Conservation (phyloP, 2,888 invertebrate species). For the Apamea sordens region DNA sequence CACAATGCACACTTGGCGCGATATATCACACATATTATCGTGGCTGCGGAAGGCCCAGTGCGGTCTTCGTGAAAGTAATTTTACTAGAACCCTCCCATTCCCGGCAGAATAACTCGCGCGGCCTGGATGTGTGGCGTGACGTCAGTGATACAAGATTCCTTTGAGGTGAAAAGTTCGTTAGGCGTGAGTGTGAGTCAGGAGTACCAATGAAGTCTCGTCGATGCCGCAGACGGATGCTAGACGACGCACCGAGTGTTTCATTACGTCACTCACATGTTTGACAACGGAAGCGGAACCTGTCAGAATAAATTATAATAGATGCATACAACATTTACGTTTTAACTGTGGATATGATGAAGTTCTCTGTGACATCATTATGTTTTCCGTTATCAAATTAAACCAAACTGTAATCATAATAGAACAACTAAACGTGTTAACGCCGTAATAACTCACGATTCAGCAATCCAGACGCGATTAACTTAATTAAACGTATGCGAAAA, state of each 20-base stretch:
- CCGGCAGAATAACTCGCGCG: conserved; percentile 69
- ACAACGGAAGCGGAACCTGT: conserved; percentile 20
- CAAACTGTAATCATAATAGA: conserved; percentile 29
- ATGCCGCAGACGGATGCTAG: conserved; percentile 45
- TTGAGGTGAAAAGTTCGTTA: conserved; percentile 72
- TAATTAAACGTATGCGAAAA: conserved; percentile 49
- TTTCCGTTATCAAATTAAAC: conserved; percentile 25
- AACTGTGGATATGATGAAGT: background rate
- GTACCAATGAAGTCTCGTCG: conserved; percentile 45
- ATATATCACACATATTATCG: conserved; percentile 82
- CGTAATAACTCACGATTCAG: conserved; percentile 44
- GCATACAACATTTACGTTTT: conserved; percentile 2
- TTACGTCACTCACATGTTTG: conserved; percentile 38
- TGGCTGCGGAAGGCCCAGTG: conserved; percentile 70
- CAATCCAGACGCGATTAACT: conserved; percentile 48
- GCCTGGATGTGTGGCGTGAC: conserved; percentile 72
- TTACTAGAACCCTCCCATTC: conserved; percentile 71
- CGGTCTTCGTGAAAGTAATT: conserved; percentile 76
- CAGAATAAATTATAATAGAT: conserved; percentile 5
- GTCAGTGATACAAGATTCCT: conserved; percentile 75
- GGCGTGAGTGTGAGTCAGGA: conserved; percentile 49
- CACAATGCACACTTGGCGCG: conserved; percentile 77
- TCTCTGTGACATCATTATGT: background rate
- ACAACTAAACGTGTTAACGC: conserved; percentile 40
- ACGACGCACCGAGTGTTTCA: conserved; percentile 33